Conservation (phyloP, 1,140 invertebrate species). For the Trichonephila inaurata region DNA sequence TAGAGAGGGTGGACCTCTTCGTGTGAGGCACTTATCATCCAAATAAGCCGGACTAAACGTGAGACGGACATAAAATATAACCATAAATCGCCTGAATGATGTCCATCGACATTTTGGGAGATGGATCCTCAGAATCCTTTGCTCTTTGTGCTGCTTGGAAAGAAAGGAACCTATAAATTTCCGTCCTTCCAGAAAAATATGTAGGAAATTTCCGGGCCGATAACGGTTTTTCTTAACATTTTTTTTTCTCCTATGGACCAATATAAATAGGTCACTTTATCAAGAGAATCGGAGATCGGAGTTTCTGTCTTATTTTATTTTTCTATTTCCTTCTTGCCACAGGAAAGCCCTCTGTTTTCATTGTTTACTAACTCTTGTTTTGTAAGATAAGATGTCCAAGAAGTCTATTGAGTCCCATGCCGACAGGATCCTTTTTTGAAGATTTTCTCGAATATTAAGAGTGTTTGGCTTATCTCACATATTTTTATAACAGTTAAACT, state of each 20-base stretch:
- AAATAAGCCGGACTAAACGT: slow-evolving; percentile 45
- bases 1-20: background rate
- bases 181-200: slow-evolving; percentile 52
- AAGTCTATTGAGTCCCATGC: background rate
- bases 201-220: slow-evolving; percentile 60
- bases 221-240: background rate
- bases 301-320: background rate
- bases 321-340: background rate
- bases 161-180: slow-evolving; percentile 64
- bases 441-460: background rate
- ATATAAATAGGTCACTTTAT: slow-evolving; percentile 66
- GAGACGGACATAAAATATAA: slow-evolving; percentile 60
- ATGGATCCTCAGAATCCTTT: slow-evolving; percentile 50
- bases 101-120: slow-evolving; percentile 50
- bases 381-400: background rate
- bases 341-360: background rate
- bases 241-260: background rate
- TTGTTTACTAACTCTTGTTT: slow-evolving; percentile 13
- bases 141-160: slow-evolving; percentile 38
- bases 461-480: too few species aligned
- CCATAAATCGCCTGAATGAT: slow-evolving; percentile 65
- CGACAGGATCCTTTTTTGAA: background rate
- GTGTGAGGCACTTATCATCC: slow-evolving; percentile 46
- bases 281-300: slow-evolving; percentile 37
- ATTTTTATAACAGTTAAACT: too few species aligned